Percentiles rank a stretch among this genome's conserved stretches.
phyloP scores from a whole-genome alignment of 2,113 vertebrate species.

The Sigmodon hispidus region DNA sequence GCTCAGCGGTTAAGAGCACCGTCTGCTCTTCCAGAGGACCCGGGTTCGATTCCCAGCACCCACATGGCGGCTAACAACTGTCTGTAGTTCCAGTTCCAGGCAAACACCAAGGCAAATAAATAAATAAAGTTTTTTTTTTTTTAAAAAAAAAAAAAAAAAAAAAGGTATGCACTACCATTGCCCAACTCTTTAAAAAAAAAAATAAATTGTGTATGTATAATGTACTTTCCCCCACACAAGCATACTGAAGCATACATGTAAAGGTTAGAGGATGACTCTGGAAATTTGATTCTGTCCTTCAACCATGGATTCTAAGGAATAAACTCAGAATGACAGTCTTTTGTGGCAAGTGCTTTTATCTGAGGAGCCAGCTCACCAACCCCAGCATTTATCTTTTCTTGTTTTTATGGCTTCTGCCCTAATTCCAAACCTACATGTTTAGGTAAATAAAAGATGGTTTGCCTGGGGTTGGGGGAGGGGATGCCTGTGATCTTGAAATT shows the following conservation, averaged over 20 bases:
- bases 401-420: background rate
- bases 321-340: background rate
- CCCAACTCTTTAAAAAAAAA: background rate
- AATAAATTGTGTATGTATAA: background rate
- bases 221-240: background rate
- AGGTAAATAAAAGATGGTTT: background rate
- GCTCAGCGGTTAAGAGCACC: too few species aligned
- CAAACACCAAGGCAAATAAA: too few species aligned
- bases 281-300: background rate
- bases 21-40: too few species aligned
- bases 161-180: background rate
- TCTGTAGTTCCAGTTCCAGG: too few species aligned
- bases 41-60: too few species aligned
- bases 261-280: background rate
- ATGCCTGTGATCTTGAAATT: background rate
- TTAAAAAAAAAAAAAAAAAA: too few species aligned
- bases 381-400: background rate
- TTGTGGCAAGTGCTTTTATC: background rate
- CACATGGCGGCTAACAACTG: too few species aligned
- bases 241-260: too few species aligned
- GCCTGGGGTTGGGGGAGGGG: background rate
- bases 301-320: background rate
- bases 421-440: background rate
- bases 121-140: too few species aligned
- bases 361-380: background rate